Base-by-base conservation (phyloP, 2,888 invertebrate species). In the Apamea monoglypha region DNA sequence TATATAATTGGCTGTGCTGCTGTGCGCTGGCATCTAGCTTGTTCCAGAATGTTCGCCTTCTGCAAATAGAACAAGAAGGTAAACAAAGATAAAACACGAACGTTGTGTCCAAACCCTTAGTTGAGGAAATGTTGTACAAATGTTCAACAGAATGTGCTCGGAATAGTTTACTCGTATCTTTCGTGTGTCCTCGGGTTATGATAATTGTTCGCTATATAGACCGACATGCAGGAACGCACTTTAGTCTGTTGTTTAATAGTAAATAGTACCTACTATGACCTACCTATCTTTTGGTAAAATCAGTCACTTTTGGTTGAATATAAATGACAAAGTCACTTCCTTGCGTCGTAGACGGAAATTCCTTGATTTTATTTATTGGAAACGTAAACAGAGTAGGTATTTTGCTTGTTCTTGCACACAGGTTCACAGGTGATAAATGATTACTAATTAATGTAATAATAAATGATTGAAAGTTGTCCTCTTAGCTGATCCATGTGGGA, bases 151-250 rank as follows among this genome's bases (percentile, higher is more conserved):
- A 76, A 81, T 73, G 82, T 83, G 83, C 78, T 73, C 56, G 63
- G 89, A 86, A 89, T 89, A 82, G 76, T 87, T 86, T 85, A n/a
- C n/a, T n/a, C n/a, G n/a, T n/a, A 88, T 85, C 78, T 85, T 78
- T 83, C 18, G 77, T 80, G 76, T 87, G 89, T 76, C 89, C 88
- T 89, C 75, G 81, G 32, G 71, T 74, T 81, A 79, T 81, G 85
- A 85, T 87, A 85, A 88, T 88, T 74, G 75, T 80, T 78, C 16
- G 74, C 69, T 84, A 79, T 76, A 73, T 84, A 74, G 79, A 82
- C 50, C 73, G 47, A 56, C 12, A 70, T 21, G 6, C 76, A 78
- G 88, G 74, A 68, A 66, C 70, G 74, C 53, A 85, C 70, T 87
- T 73, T 6, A 40, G 8, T 21, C 16, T 14, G n/a, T 32, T 61